Evolutionary conservation across 2,797 vertebrate genomes (phyloP).

Genomic region (Anableps anableps): DNA sequence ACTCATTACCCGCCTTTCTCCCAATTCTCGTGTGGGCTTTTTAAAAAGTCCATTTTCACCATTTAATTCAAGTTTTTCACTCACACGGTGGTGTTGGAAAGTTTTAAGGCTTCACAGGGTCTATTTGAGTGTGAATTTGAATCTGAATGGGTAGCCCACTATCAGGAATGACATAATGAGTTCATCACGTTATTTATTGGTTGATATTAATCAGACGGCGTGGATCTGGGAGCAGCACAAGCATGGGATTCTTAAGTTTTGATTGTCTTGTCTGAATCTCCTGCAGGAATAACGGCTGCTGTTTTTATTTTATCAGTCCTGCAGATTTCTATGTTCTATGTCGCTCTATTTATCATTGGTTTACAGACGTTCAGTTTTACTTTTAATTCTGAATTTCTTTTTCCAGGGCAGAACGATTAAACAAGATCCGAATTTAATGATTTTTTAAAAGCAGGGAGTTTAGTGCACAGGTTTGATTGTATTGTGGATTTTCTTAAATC

Average conservation of each 20-base stretch:
- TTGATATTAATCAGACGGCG: neutral
- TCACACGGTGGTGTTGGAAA: neutral
- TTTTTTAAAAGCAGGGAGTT: neutral
- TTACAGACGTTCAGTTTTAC: neutral
- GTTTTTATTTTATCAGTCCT: neutral
- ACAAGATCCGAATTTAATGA: neutral
- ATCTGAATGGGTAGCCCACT: neutral
- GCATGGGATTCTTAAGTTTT: neutral
- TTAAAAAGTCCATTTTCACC: neutral
- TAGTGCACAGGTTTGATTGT: neutral
- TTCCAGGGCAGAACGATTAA: neutral
- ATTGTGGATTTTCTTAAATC: neutral
- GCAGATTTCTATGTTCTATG: neutral
- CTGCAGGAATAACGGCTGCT: neutral
- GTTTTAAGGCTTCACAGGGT: neutral
- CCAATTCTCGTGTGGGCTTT: neutral
- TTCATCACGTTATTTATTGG: neutral
- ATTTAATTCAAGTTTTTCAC: neutral
- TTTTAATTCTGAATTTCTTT: neutral
- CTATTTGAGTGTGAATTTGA: neutral
- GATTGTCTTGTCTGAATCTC: neutral
- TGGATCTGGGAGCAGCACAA: neutral
- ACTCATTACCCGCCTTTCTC: constrained; percentile 20
- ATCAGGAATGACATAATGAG: neutral
- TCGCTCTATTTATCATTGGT: neutral